phyloP scores from a whole-genome alignment of 1,140 invertebrate genomes.

The Propsilocerus akamusi region DNA sequence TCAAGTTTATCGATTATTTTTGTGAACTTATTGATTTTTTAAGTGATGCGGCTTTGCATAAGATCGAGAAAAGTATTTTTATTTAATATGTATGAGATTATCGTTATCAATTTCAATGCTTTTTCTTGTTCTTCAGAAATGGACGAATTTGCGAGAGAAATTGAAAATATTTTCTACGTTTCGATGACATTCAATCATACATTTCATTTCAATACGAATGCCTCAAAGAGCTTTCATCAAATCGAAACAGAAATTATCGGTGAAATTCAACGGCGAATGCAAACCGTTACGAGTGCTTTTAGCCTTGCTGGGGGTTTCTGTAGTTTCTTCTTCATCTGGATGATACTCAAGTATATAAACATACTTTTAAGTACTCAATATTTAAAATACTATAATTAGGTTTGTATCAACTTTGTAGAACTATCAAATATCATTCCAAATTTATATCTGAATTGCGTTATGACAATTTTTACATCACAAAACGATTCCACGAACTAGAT shows the following conservation, averaged over 20 bases:
- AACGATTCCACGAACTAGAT: conserved; percentile 47
- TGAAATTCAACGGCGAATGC: conserved; percentile 31
- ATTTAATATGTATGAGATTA: background rate
- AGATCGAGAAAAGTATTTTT: conserved; percentile 36
- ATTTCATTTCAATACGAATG: conserved; percentile 39
- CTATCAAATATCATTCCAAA: conserved; percentile 47
- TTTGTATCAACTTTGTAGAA: conserved; percentile 30
- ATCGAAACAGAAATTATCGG: conserved; percentile 30
- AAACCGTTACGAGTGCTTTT: conserved; percentile 20
- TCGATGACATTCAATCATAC: conserved; percentile 44
- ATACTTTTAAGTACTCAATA: background rate
- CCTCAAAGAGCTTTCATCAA: conserved; percentile 26
- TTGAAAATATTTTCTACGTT: conserved; percentile 44
- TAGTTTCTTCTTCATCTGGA: conserved; percentile 9
- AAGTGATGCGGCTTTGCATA: conserved; percentile 34
- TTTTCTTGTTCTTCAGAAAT: conserved; percentile 30
- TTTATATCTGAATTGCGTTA: conserved; percentile 50
- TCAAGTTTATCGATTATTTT: conserved; percentile 42
- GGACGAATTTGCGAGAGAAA: conserved; percentile 32
- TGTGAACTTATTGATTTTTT: conserved; percentile 43
- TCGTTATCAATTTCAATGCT: conserved; percentile 3
- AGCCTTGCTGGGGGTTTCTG: conserved; percentile 9
- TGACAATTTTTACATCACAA: conserved; percentile 55
- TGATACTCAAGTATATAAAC: conserved; percentile 14
- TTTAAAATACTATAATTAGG: background rate